Percentiles rank a stretch among this genome's conserved stretches.
Evolutionary conservation across 2,797 vertebrate genomes (phyloP).

Genomic region (Phoeniculus purpureus): DNA sequence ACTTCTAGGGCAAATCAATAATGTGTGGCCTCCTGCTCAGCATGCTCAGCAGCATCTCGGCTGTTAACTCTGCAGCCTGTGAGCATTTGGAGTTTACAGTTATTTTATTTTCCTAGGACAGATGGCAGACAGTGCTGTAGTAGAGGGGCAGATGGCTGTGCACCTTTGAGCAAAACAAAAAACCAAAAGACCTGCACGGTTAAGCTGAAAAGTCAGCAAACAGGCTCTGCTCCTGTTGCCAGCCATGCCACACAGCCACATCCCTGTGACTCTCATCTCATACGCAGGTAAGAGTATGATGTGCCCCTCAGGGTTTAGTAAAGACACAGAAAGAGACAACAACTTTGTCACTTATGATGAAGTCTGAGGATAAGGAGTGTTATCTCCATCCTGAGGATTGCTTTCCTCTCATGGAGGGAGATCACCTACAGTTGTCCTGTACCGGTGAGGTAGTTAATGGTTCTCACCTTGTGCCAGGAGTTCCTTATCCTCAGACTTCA

Average conservation of each 20-base stretch:
- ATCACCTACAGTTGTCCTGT: too few species aligned
- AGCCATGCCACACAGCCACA: neutral
- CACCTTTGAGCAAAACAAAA: conserved; percentile 50
- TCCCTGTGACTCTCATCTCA: neutral
- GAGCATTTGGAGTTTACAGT: conserved; percentile 58
- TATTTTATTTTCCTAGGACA: conserved; percentile 57
- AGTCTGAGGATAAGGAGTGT: neutral
- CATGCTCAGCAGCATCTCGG: conserved; percentile 39
- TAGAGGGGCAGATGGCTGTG: conserved; percentile 58
- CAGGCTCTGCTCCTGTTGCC: neutral
- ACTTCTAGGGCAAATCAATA: conserved; percentile 2
- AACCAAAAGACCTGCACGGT: neutral
- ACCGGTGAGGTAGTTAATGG: too few species aligned
- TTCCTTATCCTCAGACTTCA: too few species aligned
- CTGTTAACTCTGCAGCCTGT: conserved; percentile 37
- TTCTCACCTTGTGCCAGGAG: too few species aligned
- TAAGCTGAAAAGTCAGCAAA: neutral
- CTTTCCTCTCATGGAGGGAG: too few species aligned
- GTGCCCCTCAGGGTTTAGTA: neutral
- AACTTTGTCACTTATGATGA: neutral
- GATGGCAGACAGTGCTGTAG: conserved; percentile 59
- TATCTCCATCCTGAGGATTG: too few species aligned
- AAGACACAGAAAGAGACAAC: neutral
- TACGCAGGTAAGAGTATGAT: neutral
- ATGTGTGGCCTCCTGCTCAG: conserved; percentile 11